Evolutionary conservation across 2,888 invertebrate species (phyloP).

Genomic region (Tubulanus polymorphus): DNA sequence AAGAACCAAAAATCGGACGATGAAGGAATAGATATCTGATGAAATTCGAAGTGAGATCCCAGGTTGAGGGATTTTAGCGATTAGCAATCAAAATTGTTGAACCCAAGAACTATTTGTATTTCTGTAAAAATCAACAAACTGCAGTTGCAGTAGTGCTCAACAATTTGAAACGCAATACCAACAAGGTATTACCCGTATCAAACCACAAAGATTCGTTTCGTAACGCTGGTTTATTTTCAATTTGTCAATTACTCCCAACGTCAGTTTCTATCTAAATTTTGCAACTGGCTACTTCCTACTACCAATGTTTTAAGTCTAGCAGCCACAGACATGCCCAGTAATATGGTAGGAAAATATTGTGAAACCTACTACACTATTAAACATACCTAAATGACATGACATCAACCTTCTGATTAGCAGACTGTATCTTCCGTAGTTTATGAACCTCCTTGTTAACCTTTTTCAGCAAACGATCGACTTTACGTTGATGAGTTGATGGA

Average conservation of each 20-base stretch:
- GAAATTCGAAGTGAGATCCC: not conserved
- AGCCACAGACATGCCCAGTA: not conserved
- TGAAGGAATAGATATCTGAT: not conserved
- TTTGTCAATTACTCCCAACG: not conserved
- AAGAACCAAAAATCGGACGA: not conserved
- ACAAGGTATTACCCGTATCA: too few relatives aligned
- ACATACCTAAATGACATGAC: constrained; percentile 88
- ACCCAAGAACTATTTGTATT: too few relatives aligned
- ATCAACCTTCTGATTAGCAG: constrained; percentile 83
- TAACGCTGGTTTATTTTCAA: too few relatives aligned
- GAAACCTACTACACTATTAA: not conserved
- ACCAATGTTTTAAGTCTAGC: not conserved
- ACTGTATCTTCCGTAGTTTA: constrained; percentile 80
- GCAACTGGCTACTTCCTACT: too few relatives aligned
- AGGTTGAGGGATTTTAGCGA: too few relatives aligned
- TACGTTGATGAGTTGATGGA: constrained; percentile 59
- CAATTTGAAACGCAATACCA: too few relatives aligned
- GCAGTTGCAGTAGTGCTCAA: too few relatives aligned
- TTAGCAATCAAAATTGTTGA: too few relatives aligned
- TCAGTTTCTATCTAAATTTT: not conserved
- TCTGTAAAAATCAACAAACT: too few relatives aligned
- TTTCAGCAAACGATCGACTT: constrained; percentile 76
- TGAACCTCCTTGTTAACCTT: constrained; percentile 89
- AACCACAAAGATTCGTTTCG: not conserved
- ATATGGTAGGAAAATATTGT: not conserved